Percentiles rank a stretch among this genome's conserved stretches.
Conservation (phyloP, 2,113 vertebrate genomes). For the Psilopsiagon aymara region DNA sequence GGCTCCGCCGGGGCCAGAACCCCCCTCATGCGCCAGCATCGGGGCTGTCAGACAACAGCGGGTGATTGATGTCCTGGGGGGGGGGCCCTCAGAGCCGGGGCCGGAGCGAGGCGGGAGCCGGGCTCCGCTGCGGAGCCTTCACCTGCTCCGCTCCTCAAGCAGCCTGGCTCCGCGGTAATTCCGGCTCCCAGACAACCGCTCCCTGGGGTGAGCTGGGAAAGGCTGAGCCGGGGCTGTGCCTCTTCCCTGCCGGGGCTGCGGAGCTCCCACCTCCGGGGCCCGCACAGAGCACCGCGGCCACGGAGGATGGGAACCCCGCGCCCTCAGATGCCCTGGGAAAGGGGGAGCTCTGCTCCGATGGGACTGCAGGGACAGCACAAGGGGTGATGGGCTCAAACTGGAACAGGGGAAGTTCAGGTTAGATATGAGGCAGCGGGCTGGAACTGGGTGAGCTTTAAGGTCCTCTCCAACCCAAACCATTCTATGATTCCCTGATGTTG, state of each 20-base stretch:
- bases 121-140: conserved; percentile 5
- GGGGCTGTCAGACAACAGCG: neutral
- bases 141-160: conserved; percentile 53
- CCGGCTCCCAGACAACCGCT: conserved; percentile 4
- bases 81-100: neutral
- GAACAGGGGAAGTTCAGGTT: neutral
- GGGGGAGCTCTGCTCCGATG: neutral
- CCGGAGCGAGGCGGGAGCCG: neutral
- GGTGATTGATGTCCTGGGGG: conserved; percentile 6
- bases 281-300: neutral
- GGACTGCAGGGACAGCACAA: neutral
- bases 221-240: neutral
- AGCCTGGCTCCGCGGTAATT: conserved; percentile 23
- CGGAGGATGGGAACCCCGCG: neutral
- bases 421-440: neutral
- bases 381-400: neutral
- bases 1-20: neutral
- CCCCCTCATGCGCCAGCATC: neutral
- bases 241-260: neutral
- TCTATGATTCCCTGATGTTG: accelerated
- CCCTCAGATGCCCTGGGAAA: neutral
- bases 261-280: neutral
- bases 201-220: neutral
- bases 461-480: neutral
- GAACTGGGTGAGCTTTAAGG: neutral